These are phyloP conservation scores for Trissoscelio sp. DNA, from an alignment of 2,888 invertebrate genomes.

Conservation along the genomic window DNA sequence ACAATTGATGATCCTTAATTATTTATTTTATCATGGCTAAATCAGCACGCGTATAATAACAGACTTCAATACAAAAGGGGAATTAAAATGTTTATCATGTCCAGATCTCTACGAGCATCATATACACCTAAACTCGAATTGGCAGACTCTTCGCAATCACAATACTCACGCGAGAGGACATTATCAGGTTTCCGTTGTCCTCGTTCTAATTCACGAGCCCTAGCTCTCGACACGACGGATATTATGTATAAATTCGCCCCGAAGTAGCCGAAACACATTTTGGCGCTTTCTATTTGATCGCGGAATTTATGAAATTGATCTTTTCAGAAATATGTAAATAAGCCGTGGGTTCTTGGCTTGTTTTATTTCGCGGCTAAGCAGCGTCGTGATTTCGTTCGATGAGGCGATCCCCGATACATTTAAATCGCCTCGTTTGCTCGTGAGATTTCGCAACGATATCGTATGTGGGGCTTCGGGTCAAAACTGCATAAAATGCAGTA, in stretches of 20 bases:
- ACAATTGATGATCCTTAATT: conserved; percentile 10
- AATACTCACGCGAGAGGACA: conserved; percentile 54
- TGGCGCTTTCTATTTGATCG: conserved; percentile 48
- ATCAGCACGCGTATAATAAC: conserved; percentile 2
- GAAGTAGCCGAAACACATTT: conserved; percentile 30
- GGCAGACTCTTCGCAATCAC: conserved; percentile 42
- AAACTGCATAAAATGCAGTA: conserved; percentile 64
- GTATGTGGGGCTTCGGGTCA: conserved; percentile 65
- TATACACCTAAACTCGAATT: conserved; percentile 50
- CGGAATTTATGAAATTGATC: conserved; percentile 63
- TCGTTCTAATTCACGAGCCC: conserved; percentile 73
- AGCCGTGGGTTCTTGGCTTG: conserved; percentile 24
- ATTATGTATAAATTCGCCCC: conserved; percentile 35
- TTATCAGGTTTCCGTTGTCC: conserved; percentile 72
- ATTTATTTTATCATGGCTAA: neutral
- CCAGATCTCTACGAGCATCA: conserved; percentile 21
- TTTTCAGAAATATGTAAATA: conserved; percentile 61
- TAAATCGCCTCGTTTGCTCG: conserved; percentile 72
- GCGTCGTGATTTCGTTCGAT: conserved; percentile 73
- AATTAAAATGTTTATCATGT: conserved; percentile 41
- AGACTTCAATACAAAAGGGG: conserved; percentile 10
- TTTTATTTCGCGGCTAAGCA: conserved; percentile 56
- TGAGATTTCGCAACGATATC: conserved; percentile 63
- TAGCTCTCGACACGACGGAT: conserved; percentile 30
- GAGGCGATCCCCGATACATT: conserved; percentile 71